phyloP scores from a whole-genome alignment of 2,113 vertebrate genomes.

The Mionectes macconnelli region DNA sequence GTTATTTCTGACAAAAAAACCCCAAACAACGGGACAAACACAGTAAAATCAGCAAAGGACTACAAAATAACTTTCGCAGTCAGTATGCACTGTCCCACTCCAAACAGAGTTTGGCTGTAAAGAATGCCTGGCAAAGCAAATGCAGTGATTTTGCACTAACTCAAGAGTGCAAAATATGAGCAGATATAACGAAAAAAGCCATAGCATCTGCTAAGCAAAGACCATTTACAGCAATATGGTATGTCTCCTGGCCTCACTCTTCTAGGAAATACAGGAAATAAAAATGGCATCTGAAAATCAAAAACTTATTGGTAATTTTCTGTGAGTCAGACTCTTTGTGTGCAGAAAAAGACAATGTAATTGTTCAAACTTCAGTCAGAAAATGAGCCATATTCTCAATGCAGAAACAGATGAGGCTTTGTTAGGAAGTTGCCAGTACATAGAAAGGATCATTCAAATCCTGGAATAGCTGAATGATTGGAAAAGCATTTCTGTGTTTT shows the following conservation, averaged over 20 bases:
- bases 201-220: background rate
- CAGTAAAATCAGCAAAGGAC: background rate
- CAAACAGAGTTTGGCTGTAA: background rate
- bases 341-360: background rate
- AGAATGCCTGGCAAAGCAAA: background rate
- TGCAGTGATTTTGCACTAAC: background rate
- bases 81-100: rapidly evolving
- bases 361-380: background rate
- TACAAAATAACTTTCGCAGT: background rate
- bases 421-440: background rate
- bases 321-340: background rate
- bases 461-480: background rate
- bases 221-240: background rate
- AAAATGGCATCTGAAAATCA: background rate
- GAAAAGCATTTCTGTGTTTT: background rate
- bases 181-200: background rate
- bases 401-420: background rate
- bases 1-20: background rate
- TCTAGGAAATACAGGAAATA: background rate
- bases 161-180: background rate
- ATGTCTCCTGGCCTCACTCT: background rate
- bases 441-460: background rate
- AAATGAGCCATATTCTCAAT: background rate
- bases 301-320: background rate
- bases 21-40: background rate